phyloP scores from a whole-genome alignment of 1,140 invertebrate species.

The Anastrepha obliqua region DNA sequence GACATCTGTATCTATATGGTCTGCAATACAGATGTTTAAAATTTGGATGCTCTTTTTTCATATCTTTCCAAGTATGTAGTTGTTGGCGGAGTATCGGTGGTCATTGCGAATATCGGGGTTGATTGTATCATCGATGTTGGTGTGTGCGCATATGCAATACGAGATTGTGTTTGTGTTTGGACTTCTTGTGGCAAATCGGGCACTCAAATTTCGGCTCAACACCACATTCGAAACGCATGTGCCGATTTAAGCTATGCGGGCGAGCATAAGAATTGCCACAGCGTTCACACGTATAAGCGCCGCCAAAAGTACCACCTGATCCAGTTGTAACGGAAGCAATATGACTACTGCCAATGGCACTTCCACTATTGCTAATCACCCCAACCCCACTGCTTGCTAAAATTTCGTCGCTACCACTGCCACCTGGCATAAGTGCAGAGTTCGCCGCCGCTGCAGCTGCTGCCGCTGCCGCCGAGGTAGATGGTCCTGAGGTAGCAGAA shows the following conservation, averaged over 20 bases:
- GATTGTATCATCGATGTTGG: constrained; percentile 75
- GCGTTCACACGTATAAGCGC: constrained; percentile 75
- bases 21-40: background rate
- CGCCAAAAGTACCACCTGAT: constrained; percentile 59
- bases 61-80: background rate
- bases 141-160: constrained; percentile 77
- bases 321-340: constrained; percentile 51
- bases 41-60: background rate
- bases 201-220: constrained; percentile 78
- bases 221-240: constrained; percentile 81
- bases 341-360: constrained; percentile 35
- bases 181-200: constrained; percentile 78
- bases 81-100: constrained; percentile 43
- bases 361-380: background rate
- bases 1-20: background rate
- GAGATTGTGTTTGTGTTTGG: constrained; percentile 78
- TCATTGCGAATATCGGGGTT: constrained; percentile 52
- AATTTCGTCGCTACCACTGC: constrained; percentile 54
- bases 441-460: constrained; percentile 54
- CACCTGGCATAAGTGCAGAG: constrained; percentile 21
- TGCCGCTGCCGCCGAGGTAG: constrained; percentile 56
- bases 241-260: constrained; percentile 79
- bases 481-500: constrained; percentile 52
- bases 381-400: background rate
- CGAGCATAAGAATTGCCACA: constrained; percentile 78